phyloP scores from a whole-genome alignment of 2,888 invertebrate genomes.

The Lasius platythorax region DNA sequence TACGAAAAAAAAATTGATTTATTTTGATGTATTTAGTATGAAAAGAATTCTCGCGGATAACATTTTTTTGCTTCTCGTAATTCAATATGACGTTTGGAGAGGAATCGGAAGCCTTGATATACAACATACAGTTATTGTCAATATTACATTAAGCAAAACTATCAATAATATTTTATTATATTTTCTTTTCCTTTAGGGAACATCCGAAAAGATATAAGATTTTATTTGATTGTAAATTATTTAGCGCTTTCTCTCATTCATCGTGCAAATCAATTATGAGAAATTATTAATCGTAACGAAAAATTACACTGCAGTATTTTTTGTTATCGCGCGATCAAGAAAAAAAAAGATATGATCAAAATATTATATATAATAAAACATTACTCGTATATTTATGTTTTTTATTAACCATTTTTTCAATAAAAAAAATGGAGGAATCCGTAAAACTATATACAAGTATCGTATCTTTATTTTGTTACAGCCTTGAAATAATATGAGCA shows the following conservation, averaged over 20 bases:
- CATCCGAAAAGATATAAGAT: slow-evolving; percentile 38
- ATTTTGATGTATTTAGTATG: neutral
- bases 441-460: neutral
- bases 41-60: neutral
- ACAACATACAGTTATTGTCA: slow-evolving; percentile 57
- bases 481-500: neutral
- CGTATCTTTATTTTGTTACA: neutral
- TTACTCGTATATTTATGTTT: slow-evolving; percentile 1
- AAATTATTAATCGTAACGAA: slow-evolving; percentile 52
- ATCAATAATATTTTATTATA: slow-evolving; percentile 71
- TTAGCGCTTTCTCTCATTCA: slow-evolving; percentile 54
- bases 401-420: neutral
- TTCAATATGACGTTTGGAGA: neutral
- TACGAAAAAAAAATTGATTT: neutral
- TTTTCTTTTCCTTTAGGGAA: slow-evolving; percentile 62
- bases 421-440: neutral
- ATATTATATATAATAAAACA: slow-evolving; percentile 54
- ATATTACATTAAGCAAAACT: slow-evolving; percentile 60
- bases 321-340: slow-evolving; percentile 67
- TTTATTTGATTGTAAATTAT: slow-evolving; percentile 62
- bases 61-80: neutral
- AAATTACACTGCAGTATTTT: slow-evolving; percentile 68
- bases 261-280: slow-evolving; percentile 21
- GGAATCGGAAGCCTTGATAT: neutral
- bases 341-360: slow-evolving; percentile 69